Percentiles rank a stretch among this genome's conserved stretches.
These are phyloP conservation scores for Chaetops frenatus DNA, from an alignment of 2,113 vertebrate species.

Conservation along the genomic window DNA sequence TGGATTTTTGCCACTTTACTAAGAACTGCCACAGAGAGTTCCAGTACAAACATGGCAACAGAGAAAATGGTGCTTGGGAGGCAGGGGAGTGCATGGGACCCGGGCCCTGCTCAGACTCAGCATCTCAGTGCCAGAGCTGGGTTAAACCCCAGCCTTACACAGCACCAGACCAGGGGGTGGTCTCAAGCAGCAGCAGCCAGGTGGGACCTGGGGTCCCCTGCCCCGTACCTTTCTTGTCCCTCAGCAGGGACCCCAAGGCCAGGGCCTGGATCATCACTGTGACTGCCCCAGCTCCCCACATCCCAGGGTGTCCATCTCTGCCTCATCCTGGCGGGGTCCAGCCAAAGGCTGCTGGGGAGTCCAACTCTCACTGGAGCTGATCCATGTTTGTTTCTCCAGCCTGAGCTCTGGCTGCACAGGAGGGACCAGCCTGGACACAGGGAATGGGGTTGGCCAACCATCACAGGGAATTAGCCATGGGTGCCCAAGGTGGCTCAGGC, in stretches of 20 bases:
- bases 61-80: background rate
- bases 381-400: background rate
- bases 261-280: fast-evolving
- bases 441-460: background rate
- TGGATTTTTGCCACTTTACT: background rate
- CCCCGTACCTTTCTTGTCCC: background rate
- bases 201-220: background rate
- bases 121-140: background rate
- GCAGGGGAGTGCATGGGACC: fast-evolving
- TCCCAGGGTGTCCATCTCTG: fast-evolving
- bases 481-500: background rate
- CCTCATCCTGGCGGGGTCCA: background rate
- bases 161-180: background rate
- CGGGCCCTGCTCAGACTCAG: fast-evolving
- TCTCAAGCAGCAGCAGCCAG: background rate
- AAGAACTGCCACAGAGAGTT: background rate
- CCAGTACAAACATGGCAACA: fast-evolving
- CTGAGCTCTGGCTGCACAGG: background rate
- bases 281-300: fast-evolving
- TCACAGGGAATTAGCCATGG: fast-evolving
- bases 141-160: background rate
- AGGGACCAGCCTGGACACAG: background rate
- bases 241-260: background rate
- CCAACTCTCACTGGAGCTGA: background rate
- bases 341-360: background rate